phyloP scores from a whole-genome alignment of 2,113 vertebrate species.

The Spizaetus ornatus region DNA sequence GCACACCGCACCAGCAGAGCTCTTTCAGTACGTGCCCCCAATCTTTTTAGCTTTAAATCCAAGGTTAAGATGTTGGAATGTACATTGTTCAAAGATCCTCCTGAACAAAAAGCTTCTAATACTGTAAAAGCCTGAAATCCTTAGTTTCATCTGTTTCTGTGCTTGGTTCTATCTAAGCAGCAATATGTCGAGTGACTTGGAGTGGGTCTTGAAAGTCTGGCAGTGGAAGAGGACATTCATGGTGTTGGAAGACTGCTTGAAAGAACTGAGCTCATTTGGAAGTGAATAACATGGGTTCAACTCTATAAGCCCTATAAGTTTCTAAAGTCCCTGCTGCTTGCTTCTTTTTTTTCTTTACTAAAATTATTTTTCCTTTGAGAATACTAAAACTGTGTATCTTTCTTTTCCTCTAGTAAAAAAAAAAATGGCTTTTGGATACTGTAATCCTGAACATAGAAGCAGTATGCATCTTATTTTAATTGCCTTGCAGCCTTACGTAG shows the following conservation, averaged over 20 bases:
- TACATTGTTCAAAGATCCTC: neutral
- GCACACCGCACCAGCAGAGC: neutral
- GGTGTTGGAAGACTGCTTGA: neutral
- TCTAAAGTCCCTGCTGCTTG: neutral
- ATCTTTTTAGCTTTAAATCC: neutral
- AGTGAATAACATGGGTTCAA: neutral
- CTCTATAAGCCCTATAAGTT: neutral
- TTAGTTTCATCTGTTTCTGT: neutral
- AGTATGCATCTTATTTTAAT: neutral
- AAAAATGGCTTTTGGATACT: neutral
- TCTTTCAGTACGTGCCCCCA: neutral
- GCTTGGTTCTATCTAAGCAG: neutral
- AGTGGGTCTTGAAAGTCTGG: neutral
- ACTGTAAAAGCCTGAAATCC: constrained; percentile 1
- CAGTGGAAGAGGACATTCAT: neutral
- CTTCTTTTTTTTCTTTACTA: neutral
- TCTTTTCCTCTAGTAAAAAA: neutral
- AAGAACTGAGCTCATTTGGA: neutral
- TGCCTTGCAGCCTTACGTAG: neutral
- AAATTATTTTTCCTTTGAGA: neutral
- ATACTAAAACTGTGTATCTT: neutral
- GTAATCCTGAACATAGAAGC: neutral
- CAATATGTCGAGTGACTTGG: neutral
- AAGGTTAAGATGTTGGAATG: constrained; percentile 26
- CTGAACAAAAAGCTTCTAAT: constrained; percentile 9